Conservation (phyloP, 2,113 vertebrate species). For the Alces alces region DNA sequence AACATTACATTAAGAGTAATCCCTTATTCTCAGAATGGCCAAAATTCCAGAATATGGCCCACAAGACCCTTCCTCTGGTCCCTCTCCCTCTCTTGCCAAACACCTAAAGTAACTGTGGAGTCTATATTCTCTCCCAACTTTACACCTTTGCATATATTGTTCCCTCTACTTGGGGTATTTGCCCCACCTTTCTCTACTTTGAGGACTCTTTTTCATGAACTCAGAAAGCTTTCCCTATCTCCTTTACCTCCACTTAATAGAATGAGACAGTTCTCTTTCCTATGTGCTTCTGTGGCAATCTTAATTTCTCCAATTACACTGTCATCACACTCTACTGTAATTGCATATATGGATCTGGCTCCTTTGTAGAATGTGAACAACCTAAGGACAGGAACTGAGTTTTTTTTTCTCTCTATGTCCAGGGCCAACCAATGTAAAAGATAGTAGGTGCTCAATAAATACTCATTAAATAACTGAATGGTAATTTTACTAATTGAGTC, state of each 20-base stretch:
- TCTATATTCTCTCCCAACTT: neutral
- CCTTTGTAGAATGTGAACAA: neutral
- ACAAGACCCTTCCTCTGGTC: neutral
- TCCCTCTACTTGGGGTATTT: neutral
- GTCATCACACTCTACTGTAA: neutral
- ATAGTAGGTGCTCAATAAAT: constrained; percentile 11
- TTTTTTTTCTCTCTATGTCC: neutral
- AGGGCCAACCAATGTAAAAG: neutral
- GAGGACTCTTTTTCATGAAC: neutral
- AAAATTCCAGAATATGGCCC: neutral
- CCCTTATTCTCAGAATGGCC: neutral
- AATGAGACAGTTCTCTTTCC: neutral
- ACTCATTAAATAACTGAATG: neutral
- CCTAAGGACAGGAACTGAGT: neutral
- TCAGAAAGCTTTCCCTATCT: neutral
- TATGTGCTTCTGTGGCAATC: neutral
- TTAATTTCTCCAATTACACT: neutral
- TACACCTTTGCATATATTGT: neutral
- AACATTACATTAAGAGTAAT: neutral
- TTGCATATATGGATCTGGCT: neutral
- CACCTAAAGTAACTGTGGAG: neutral
- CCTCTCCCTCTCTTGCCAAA: neutral
- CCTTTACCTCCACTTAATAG: neutral
- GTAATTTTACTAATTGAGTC: neutral
- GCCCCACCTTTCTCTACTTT: neutral